These are phyloP conservation scores for Lipophrys pholis DNA, from an alignment of 2,113 vertebrate genomes.

Conservation along the genomic window DNA sequence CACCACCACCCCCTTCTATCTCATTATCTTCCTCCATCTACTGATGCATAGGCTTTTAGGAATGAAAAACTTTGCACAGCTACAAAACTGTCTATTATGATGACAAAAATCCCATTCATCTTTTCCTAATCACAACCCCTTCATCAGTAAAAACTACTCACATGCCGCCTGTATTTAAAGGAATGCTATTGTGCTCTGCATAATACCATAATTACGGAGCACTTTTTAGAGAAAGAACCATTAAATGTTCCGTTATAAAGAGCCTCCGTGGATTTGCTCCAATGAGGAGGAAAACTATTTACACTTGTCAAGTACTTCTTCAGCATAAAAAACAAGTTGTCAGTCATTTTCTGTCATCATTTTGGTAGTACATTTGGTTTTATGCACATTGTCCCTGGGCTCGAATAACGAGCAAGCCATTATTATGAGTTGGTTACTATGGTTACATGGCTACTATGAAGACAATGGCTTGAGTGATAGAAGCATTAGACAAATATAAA, in stretches of 20 bases:
- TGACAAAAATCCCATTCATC: conserved; percentile 62
- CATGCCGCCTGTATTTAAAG: conserved; percentile 52
- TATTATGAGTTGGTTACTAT: too few species aligned
- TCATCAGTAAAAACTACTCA: conserved; percentile 52
- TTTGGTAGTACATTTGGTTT: too few species aligned
- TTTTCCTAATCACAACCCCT: conserved; percentile 54
- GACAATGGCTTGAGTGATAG: too few species aligned
- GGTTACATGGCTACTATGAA: too few species aligned
- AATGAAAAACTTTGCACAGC: conserved; percentile 56
- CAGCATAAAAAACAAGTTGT: conserved; percentile 33
- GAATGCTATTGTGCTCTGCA: conserved; percentile 57
- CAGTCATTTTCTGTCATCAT: too few species aligned
- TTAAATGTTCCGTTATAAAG: conserved; percentile 45
- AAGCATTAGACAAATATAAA: too few species aligned
- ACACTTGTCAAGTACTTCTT: conserved; percentile 33
- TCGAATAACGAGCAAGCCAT: too few species aligned
- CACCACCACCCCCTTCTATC: conserved; percentile 27
- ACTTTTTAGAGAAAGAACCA: conserved; percentile 52
- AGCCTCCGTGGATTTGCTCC: conserved; percentile 25
- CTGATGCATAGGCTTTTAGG: conserved; percentile 69
- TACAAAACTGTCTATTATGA: conserved; percentile 55
- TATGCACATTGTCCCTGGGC: too few species aligned
- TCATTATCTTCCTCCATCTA: conserved; percentile 65
- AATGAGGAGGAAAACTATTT: conserved; percentile 34
- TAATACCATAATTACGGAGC: conserved; percentile 67